Evolutionary conservation across 1,140 invertebrate species (phyloP), one percentile per base, ranked within the genome.

Genomic region (Ceratina calcarata): DNA sequence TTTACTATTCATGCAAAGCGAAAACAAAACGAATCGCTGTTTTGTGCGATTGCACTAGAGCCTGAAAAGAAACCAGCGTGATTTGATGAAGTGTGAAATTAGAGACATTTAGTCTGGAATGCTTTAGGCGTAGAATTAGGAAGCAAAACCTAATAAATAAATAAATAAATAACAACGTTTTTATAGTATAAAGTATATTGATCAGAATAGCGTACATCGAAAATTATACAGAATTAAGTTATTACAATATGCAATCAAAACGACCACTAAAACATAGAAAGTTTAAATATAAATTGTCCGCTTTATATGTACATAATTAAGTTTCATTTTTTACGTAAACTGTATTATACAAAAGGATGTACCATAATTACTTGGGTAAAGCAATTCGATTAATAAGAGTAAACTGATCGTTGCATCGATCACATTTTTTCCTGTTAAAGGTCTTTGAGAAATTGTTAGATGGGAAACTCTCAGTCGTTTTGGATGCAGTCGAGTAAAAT

Each of bases 111-210:
- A 60, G 24, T 69, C 32, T 27, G 13, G 53, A 73, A 66, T 65
- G 18, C 27, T 24, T 49, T 18, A 55, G 64, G 61, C 68, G 27
- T 16, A 62, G 37, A 58, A 60, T 27, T 70, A 78, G 53, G 58
- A 83, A 82, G 76, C 68, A 20, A 85, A 81, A 65, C 20, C 2
- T 45, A 45, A 60, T 49, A 27, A 82, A 73, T 85, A 51, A 76
- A 76, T 85, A 12, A 82, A 76, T 85, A 12, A 82, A 85, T 51
- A 67, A 77, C 71, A 64, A 80, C 55, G n/a, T 70, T 76, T 65
- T 37, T 22, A 32, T 85, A 22, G 62, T 62, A 76, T 32, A 78
- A 86, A 82, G 66, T 84, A 85, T 72, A 86, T 83, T 86, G 78
- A 81, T 73, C 57, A 60, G 78, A 79, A 55, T 75, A 72, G 76